phyloP scores from a whole-genome alignment of 2,113 vertebrate species.

The Pyxicephalus adspersus region DNA sequence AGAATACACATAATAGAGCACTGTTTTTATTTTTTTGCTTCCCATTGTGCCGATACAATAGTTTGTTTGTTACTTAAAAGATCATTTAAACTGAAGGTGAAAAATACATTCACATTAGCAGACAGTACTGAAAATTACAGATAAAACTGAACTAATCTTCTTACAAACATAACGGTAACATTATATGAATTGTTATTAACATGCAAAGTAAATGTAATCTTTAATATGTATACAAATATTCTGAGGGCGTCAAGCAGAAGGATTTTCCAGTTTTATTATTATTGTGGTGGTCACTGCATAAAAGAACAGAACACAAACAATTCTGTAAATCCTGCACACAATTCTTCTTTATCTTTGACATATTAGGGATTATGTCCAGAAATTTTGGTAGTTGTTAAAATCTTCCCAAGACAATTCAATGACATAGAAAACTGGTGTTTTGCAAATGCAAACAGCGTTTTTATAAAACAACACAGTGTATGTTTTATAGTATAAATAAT shows the following conservation, averaged over 20 bases:
- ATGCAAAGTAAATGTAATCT: constrained; percentile 21
- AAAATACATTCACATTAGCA: constrained; percentile 32
- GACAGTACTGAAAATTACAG: constrained; percentile 32
- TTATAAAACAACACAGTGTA: neutral
- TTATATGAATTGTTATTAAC: constrained; percentile 13
- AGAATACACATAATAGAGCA: constrained; percentile 37
- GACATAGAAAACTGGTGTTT: neutral
- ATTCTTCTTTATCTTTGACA: constrained; percentile 17
- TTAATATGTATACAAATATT: constrained; percentile 30
- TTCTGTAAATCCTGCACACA: constrained; percentile 13
- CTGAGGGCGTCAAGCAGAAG: constrained; percentile 15
- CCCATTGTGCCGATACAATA: constrained; percentile 35
- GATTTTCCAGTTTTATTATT: constrained; percentile 15
- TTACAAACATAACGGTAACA: constrained; percentile 35
- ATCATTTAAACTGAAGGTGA: constrained; percentile 45
- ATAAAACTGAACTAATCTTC: constrained; percentile 38
- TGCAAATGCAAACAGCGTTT: neutral
- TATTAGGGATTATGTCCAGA: neutral
- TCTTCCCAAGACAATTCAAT: neutral
- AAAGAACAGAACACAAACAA: neutral
- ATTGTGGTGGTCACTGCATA: neutral
- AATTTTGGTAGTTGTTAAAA: constrained; percentile 12
- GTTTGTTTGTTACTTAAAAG: constrained; percentile 37
- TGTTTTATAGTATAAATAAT: too few species aligned
- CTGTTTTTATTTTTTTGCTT: constrained; percentile 20